Base-by-base conservation (phyloP, 2,797 vertebrate genomes). In the Rhinichthys osculus region DNA sequence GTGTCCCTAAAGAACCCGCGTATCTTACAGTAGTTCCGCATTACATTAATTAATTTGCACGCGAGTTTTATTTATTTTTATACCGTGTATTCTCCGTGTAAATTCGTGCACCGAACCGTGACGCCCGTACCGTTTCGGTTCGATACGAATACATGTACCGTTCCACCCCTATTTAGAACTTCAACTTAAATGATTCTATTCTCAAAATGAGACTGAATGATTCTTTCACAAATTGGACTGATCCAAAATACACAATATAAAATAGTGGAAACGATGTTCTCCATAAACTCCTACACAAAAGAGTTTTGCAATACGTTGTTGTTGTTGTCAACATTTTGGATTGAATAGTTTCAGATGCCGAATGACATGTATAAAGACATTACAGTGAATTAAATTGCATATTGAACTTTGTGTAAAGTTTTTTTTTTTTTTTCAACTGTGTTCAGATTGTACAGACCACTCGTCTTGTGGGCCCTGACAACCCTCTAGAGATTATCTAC, bases 401-500 rank as follows among this genome's bases (percentile, higher is more conserved):
- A 10, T 76, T 7, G n/a, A 30, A 21, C 1, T 42, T 62, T 66
- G 78, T 66, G 13, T 66, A n/a, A 64, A 3, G 9, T 5, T 5
- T 17, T 71, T 27, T 27, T 27, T 35, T 14, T 14, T 23, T 38
- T 38, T 38, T 5, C 0, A 11, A 11, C 59, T 57, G 57, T 52
- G 33, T 52, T 91, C 87, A 99, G 98, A 95, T 99, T 85, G 98
- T 99, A 35, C 97, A 97, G 0, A 92, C 96, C 38, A 96, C 94
- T 1, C 95, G 94, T 54, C 92, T 98, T 87, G 91, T 87, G 52
- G 98, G 97, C 9, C 90, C 88, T 0, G 97, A 99, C 89, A 92
- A 96, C 76, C 97, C 98, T 0, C 94, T 98, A 88, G 97, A 99
- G 90, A 93, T 99, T 64, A 95, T 99, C 89, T 99, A 99, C 93